Evolutionary conservation across 2,113 vertebrate genomes (phyloP).

Genomic region (Ramphastos sulfuratus): DNA sequence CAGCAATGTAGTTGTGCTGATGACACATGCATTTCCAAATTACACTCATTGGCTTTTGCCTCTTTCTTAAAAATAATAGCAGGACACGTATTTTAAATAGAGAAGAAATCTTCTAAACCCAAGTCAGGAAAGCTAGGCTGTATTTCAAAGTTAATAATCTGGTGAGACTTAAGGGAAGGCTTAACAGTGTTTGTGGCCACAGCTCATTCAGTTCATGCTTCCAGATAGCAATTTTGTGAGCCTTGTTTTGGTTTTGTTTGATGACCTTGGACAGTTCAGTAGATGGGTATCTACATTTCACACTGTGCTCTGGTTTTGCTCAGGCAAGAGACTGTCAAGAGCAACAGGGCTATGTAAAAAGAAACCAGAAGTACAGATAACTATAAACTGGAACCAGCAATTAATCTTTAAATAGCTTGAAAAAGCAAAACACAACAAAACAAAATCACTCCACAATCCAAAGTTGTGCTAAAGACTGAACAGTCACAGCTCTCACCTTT

Average conservation of each 20-base stretch:
- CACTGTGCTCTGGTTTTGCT: slow-evolving; percentile 18
- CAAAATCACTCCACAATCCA: no score
- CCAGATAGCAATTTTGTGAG: slow-evolving; percentile 45
- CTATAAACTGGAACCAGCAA: no score
- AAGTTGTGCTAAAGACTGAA: background rate
- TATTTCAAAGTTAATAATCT: slow-evolving; percentile 60
- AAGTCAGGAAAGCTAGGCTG: slow-evolving; percentile 26
- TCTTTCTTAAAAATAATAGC: slow-evolving; percentile 21
- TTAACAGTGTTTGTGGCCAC: background rate
- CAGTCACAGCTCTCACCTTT: background rate
- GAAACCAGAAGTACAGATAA: background rate
- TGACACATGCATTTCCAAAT: slow-evolving; percentile 22
- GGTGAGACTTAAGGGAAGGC: slow-evolving; percentile 32
- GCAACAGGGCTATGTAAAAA: background rate
- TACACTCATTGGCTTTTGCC: background rate
- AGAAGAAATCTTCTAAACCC: slow-evolving; percentile 42
- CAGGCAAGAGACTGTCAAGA: background rate
- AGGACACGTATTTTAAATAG: slow-evolving; percentile 15
- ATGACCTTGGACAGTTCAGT: slow-evolving; percentile 10
- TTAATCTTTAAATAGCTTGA: background rate
- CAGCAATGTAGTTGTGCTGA: background rate
- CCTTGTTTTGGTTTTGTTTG: background rate
- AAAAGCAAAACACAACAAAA: background rate
- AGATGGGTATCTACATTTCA: background rate
- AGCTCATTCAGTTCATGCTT: slow-evolving; percentile 5